These are phyloP conservation scores for Turdus rufiventris DNA, from an alignment of 2,113 vertebrate species.

Conservation along the genomic window DNA sequence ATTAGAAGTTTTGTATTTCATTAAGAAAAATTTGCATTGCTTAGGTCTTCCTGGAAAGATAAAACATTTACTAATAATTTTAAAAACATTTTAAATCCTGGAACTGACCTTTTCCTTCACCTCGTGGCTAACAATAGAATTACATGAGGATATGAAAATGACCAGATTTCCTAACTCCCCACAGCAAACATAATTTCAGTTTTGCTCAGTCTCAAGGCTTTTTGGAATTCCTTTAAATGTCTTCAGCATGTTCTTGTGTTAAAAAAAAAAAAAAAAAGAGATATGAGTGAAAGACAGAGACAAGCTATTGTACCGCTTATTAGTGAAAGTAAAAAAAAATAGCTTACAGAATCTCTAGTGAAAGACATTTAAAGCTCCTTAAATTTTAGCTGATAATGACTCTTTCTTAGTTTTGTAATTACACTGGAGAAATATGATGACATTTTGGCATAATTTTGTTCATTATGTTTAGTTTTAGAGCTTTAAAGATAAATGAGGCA, in stretches of 20 bases:
- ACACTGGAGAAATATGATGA: neutral
- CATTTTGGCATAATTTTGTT: neutral
- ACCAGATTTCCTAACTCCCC: neutral
- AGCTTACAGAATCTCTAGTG: neutral
- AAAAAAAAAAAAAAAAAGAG: neutral
- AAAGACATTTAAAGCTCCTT: neutral
- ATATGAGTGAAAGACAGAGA: neutral
- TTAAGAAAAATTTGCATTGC: neutral
- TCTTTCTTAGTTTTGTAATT: neutral
- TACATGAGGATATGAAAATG: neutral
- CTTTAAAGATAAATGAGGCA: neutral
- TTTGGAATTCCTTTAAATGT: neutral
- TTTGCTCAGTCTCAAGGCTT: neutral
- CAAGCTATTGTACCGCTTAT: rapidly evolving
- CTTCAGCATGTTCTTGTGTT: neutral
- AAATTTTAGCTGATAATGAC: neutral
- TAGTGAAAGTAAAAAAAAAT: neutral
- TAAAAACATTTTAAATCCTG: neutral
- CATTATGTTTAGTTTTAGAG: neutral
- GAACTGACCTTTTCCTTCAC: neutral
- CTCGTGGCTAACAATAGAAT: neutral
- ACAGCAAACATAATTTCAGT: neutral
- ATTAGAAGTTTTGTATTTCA: neutral
- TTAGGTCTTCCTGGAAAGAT: neutral
- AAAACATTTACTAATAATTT: neutral